Base-by-base conservation (phyloP, 2,113 vertebrate species). In the Prochilodus magdalenae region DNA sequence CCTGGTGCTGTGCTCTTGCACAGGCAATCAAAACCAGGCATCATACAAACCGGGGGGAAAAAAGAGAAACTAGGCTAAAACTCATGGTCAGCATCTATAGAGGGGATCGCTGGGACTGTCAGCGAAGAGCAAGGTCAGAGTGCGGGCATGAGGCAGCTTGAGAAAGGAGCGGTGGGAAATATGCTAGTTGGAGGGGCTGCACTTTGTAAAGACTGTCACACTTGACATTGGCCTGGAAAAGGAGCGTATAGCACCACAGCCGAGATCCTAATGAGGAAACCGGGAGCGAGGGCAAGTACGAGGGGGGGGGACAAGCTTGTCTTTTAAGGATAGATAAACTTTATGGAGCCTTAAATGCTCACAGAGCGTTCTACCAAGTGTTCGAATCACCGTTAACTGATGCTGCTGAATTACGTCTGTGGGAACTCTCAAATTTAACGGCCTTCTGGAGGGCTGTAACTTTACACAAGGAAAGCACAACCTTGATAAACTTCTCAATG, bases 11-110 rank as follows among this genome's bases (percentile, higher is more conserved):
- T 80, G 77, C 85, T 74, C 22, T 65, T 82, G 71, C 69, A 24
- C 81, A 79, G 80, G 83, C 73, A 85, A 85, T 87, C 81, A 84
- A 79, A 86, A 84, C 22, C 84, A 76, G 62, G 80, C 75, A 81
- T 81, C 78, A 84, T 79, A 80, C 72, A 83, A 67, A 76, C 60
- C 22, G 40, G 66, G 24, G 57, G n/a, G 16, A 62, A 74, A 36
- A 44, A 44, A 55, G 26, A 36, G 33, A 24, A 70, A 67, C 10
- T 53, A 69, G 49, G 30, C 60, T 60, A 70, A 63, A 77, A 77
- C 77, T 75, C 76, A 73, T 27, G 75, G 86, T 85, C 79, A 82
- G 77, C 86, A 87, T 81, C 75, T 82, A 66, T 40, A 79, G 81
- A 40, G 27, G 33, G 74, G 40, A 27, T 80, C 27, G 69, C 70